Evolutionary conservation across 2,888 invertebrate genomes (phyloP).

Genomic region (Malthinus flaveolus): DNA sequence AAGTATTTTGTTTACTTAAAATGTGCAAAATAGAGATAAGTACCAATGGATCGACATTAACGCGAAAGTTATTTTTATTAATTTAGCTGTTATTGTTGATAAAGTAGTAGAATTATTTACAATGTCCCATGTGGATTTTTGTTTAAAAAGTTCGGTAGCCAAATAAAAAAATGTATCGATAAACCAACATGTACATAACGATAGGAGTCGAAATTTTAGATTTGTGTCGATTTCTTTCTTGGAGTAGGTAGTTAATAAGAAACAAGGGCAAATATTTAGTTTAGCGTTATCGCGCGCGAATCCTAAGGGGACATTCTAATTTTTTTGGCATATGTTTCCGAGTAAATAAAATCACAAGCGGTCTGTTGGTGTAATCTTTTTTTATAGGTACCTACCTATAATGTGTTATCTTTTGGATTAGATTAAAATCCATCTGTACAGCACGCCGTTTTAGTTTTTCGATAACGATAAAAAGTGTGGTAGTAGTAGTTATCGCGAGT

Average conservation of each 20-base stretch:
- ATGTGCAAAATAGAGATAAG: too few species aligned
- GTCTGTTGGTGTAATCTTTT: slow-evolving; percentile 24
- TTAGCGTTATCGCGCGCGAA: too few species aligned
- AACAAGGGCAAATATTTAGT: not conserved
- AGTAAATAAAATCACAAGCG: slow-evolving; percentile 29
- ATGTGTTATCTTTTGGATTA: slow-evolving; percentile 33
- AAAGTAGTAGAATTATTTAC: too few species aligned
- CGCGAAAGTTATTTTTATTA: too few species aligned
- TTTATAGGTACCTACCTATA: slow-evolving; percentile 8
- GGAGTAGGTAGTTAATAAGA: not conserved
- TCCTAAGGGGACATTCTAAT: slow-evolving; percentile 7
- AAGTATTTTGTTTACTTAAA: too few species aligned
- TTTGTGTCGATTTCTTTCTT: not conserved
- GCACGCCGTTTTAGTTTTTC: slow-evolving; percentile 21
- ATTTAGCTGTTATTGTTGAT: too few species aligned
- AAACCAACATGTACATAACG: too few species aligned
- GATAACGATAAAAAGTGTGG: slow-evolving; percentile 2
- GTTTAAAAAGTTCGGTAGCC: too few species aligned
- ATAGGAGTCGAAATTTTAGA: too few species aligned
- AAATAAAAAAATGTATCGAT: too few species aligned
- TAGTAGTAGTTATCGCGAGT: not conserved
- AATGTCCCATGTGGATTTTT: too few species aligned
- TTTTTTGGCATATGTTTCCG: not conserved
- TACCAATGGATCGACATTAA: too few species aligned
- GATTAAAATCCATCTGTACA: slow-evolving; percentile 32